phyloP scores from a whole-genome alignment of 1,140 invertebrate genomes.

The Eumaeus atala region DNA sequence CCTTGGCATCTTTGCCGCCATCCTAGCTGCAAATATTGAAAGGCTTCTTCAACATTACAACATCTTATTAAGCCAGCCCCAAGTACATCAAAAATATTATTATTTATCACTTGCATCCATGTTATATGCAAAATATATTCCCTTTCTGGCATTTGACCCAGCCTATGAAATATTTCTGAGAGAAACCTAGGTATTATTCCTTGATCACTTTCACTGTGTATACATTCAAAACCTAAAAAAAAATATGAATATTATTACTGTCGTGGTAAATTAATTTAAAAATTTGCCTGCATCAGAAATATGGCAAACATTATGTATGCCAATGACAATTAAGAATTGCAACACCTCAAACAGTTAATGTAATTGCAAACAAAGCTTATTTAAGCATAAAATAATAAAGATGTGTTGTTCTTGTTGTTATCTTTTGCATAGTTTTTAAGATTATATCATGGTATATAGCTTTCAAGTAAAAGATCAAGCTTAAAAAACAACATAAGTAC shows the following conservation, averaged over 20 bases:
- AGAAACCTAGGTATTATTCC: slow-evolving; percentile 85
- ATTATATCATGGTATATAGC: no score
- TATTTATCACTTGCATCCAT: slow-evolving; percentile 78
- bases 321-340: no score
- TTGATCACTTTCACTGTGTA: slow-evolving; percentile 81
- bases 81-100: slow-evolving; percentile 74
- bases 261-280: no score
- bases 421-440: no score
- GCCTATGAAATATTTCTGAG: slow-evolving; percentile 81
- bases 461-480: no score
- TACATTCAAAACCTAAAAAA: slow-evolving; percentile 77
- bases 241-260: slow-evolving; percentile 12
- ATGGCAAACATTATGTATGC: no score
- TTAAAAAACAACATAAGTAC: no score
- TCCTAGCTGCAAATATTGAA: slow-evolving; percentile 73
- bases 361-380: no score
- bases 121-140: slow-evolving; percentile 78
- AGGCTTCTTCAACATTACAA: slow-evolving; percentile 72
- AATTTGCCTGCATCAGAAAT: no score
- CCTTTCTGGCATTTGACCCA: slow-evolving; percentile 76
- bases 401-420: no score
- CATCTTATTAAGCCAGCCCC: slow-evolving; percentile 74
- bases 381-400: no score
- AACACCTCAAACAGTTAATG: no score
- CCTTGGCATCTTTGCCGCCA: slow-evolving; percentile 59